phyloP scores from a whole-genome alignment of 2,888 invertebrate genomes.

The Tipula lateralis region DNA sequence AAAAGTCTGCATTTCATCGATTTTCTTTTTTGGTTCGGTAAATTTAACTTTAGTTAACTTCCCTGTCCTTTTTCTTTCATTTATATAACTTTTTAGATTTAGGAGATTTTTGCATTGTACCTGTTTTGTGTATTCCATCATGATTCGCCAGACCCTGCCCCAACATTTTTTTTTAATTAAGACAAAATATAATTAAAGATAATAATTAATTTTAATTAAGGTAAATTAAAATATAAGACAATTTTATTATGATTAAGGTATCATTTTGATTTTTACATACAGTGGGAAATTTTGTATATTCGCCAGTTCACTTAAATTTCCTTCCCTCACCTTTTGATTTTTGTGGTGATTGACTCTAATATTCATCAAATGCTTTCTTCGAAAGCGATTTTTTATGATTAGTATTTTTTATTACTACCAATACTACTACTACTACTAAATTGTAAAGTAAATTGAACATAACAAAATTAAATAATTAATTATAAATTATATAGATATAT shows the following conservation, averaged over 20 bases:
- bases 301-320: background rate
- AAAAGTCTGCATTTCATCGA: background rate
- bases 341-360: background rate
- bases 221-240: background rate
- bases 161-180: background rate
- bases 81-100: background rate
- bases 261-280: background rate
- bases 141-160: background rate
- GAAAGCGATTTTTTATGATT: background rate
- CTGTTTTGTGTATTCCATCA: conserved; percentile 24
- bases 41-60: background rate
- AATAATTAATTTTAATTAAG: conserved; percentile 19
- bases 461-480: background rate
- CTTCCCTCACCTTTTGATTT: background rate
- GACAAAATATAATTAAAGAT: conserved; percentile 15
- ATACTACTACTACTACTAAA: background rate
- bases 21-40: background rate
- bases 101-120: conserved; percentile 6
- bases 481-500: background rate
- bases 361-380: background rate
- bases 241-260: conserved; percentile 6
- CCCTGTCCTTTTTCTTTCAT: background rate
- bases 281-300: background rate
- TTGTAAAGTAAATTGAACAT: background rate
- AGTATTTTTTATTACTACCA: background rate